These are phyloP conservation scores for Cotesia congregata DNA, from an alignment of 2,888 invertebrate genomes.

Conservation along the genomic window DNA sequence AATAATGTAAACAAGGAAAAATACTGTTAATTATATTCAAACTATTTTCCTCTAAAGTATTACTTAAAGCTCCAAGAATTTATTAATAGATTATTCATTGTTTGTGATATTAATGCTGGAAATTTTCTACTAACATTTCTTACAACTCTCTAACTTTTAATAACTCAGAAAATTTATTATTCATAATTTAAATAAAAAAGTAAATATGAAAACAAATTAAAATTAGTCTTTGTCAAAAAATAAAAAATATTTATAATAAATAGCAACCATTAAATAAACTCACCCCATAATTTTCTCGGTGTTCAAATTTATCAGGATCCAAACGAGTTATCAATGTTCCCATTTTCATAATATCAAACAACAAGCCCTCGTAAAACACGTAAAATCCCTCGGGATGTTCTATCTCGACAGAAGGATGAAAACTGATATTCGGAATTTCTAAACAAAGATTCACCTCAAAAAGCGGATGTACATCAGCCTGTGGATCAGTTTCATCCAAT, in stretches of 20 bases:
- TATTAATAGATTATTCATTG: constrained; percentile 37
- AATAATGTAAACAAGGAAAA: constrained; percentile 48
- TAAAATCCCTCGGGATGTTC: constrained; percentile 79
- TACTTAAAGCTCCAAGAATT: neutral
- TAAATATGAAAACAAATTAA: too few species aligned
- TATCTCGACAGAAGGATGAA: constrained; percentile 80
- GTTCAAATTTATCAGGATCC: constrained; percentile 55
- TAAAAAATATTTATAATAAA: too few species aligned
- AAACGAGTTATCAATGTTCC: constrained; percentile 79
- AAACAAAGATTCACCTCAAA: constrained; percentile 84
- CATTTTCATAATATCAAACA: constrained; percentile 85
- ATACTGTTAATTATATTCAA: constrained; percentile 20
- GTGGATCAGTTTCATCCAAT: constrained; percentile 75
- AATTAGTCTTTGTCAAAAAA: too few species aligned
- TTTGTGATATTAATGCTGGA: constrained; percentile 1
- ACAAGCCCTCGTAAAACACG: constrained; percentile 77
- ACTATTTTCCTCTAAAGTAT: constrained; percentile 40
- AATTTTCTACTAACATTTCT: too few species aligned
- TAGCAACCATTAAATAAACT: constrained; percentile 42
- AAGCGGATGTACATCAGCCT: constrained; percentile 76
- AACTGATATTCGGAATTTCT: constrained; percentile 80
- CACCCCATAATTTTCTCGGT: constrained; percentile 61
- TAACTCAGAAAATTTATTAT: too few species aligned
- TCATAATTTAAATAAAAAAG: too few species aligned
- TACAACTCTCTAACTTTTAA: too few species aligned